Evolutionary conservation across 2,888 invertebrate species (phyloP).

Genomic region (Peribatodes rhomboidaria): DNA sequence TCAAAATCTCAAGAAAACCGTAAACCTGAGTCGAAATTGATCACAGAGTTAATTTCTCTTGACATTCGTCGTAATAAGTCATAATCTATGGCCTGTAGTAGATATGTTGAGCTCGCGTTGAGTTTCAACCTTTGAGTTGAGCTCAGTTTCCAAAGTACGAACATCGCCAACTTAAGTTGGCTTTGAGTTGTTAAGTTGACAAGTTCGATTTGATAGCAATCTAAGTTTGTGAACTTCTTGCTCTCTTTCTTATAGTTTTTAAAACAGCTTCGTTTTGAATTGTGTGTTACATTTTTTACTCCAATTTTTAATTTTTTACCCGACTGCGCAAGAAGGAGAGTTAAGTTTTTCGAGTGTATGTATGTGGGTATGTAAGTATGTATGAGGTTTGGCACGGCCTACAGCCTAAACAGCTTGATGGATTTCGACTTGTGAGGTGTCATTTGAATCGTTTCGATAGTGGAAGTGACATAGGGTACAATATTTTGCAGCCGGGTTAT

Average conservation of each 20-base stretch:
- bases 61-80: constrained; percentile 14
- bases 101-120: neutral
- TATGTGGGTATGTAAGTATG: too few relatives aligned
- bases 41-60: constrained; percentile 23
- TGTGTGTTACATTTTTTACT: too few relatives aligned
- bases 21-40: constrained; percentile 22
- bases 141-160: constrained; percentile 2
- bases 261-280: neutral
- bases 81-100: constrained; percentile 6
- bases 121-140: neutral
- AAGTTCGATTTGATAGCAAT: constrained; percentile 2
- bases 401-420: too few relatives aligned
- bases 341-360: too few relatives aligned
- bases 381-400: too few relatives aligned
- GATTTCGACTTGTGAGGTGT: too few relatives aligned
- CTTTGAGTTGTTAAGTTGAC: constrained; percentile 10
- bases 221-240: neutral
- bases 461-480: too few relatives aligned
- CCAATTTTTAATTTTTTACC: too few relatives aligned
- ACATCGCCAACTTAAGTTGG: constrained; percentile 1
- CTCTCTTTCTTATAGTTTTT: neutral
- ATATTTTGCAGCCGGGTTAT: too few relatives aligned
- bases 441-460: too few relatives aligned
- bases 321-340: too few relatives aligned
- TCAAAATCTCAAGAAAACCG: constrained; percentile 26